Evolutionary conservation across 2,888 invertebrate species (phyloP).

Genomic region (Drosophila neonasuta): DNA sequence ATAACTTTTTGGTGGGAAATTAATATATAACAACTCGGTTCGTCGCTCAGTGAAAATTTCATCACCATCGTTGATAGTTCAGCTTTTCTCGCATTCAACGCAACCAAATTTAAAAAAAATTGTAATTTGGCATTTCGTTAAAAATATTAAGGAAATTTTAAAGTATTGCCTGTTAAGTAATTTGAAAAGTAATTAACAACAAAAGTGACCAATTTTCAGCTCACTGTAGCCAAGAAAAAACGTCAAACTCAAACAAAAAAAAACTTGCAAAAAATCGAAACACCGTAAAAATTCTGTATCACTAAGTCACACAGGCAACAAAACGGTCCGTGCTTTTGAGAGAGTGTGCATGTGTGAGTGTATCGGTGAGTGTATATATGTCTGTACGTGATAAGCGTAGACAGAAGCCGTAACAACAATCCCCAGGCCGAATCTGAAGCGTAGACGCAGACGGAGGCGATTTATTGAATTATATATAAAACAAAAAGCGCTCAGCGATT

Average conservation of each 20-base stretch:
- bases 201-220: conserved; percentile 15
- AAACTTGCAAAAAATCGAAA: conserved; percentile 71
- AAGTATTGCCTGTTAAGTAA: conserved; percentile 9
- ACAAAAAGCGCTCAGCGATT: conserved; percentile 61
- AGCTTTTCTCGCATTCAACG: conserved; percentile 55
- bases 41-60: conserved; percentile 80
- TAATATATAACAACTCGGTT: conserved; percentile 59
- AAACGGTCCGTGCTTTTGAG: conserved; percentile 19
- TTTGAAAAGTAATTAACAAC: conserved; percentile 6
- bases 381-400: conserved; percentile 66
- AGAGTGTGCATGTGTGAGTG: conserved; percentile 26
- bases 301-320: conserved; percentile 58
- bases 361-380: conserved; percentile 32
- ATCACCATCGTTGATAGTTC: conserved; percentile 81
- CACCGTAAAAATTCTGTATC: conserved; percentile 78
- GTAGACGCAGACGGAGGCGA: conserved; percentile 23
- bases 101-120: conserved; percentile 37
- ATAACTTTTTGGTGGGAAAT: conserved; percentile 69
- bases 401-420: conserved; percentile 70
- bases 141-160: conserved; percentile 26
- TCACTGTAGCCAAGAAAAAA: conserved; percentile 7
- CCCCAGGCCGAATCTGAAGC: conserved; percentile 35
- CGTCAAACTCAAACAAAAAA: conserved; percentile 18
- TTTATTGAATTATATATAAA: conserved; percentile 69
- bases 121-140: conserved; percentile 42